phyloP scores from a whole-genome alignment of 2,888 invertebrate species.

The Steinernema carpocapsae region DNA sequence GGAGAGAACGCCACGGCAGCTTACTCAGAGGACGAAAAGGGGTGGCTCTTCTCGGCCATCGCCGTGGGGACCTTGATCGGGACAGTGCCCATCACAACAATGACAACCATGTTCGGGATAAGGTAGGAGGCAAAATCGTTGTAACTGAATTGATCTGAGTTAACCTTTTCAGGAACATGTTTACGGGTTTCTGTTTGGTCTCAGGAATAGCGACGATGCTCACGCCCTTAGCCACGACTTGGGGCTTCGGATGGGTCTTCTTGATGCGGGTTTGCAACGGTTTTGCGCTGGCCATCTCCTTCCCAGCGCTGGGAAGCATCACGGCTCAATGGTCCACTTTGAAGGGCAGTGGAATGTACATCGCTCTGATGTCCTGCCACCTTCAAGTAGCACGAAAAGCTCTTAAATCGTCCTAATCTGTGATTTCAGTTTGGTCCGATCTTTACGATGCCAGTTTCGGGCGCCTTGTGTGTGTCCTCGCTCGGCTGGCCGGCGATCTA shows the following conservation, averaged over 20 bases:
- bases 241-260: slow-evolving; percentile 30
- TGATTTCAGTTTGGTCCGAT: slow-evolving; percentile 46
- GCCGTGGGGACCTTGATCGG: slow-evolving; percentile 45
- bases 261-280: slow-evolving; percentile 41
- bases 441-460: slow-evolving; percentile 47
- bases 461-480: slow-evolving; percentile 42
- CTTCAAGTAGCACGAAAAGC: slow-evolving; percentile 45
- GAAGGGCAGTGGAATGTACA: slow-evolving; percentile 43
- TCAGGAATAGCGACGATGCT: slow-evolving; percentile 38
- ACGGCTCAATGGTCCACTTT: slow-evolving; percentile 46
- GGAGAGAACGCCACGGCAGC: background rate
- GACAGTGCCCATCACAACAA: slow-evolving; percentile 36
- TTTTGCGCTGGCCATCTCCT: slow-evolving; percentile 42
- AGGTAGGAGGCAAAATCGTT: slow-evolving; percentile 37
- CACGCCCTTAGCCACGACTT: slow-evolving; percentile 37
- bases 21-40: slow-evolving; percentile 24
- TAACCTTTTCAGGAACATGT: slow-evolving; percentile 13
- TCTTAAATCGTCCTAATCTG: too few relatives aligned
- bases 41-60: slow-evolving; percentile 45
- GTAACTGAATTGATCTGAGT: background rate
- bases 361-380: slow-evolving; percentile 46
- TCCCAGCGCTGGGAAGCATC: slow-evolving; percentile 46
- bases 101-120: slow-evolving; percentile 39
- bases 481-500: slow-evolving; percentile 46
- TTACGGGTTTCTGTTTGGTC: slow-evolving; percentile 37